Percentiles rank a stretch among this genome's conserved stretches.
Evolutionary conservation across 1,140 invertebrate species (phyloP).

Genomic region (Drosophila neocordata): DNA sequence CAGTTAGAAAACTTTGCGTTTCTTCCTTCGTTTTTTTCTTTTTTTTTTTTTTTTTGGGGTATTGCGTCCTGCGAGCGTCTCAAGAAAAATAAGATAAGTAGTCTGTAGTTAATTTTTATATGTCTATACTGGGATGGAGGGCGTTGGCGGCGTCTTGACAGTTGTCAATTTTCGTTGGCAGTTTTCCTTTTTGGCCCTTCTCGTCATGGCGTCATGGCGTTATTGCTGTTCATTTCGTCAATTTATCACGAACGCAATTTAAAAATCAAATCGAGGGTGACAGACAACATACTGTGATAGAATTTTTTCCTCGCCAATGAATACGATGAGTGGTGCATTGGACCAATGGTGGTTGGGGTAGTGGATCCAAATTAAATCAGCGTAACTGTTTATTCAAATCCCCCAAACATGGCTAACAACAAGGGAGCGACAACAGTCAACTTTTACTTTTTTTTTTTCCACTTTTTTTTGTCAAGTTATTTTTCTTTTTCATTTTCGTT

Average conservation of each 20-base stretch:
- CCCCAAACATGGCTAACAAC: constrained; percentile 69
- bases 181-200: constrained; percentile 31
- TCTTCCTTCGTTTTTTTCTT: constrained; percentile 13
- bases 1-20: constrained; percentile 42
- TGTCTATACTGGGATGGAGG: constrained; percentile 63
- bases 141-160: constrained; percentile 52
- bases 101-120: constrained; percentile 81
- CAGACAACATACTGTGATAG: constrained; percentile 80
- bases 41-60: constrained; percentile 22
- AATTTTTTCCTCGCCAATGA: constrained; percentile 58
- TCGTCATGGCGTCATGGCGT: constrained; percentile 40
- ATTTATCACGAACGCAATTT: constrained; percentile 82
- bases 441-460: constrained; percentile 68
- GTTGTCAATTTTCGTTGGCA: constrained; percentile 70
- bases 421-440: constrained; percentile 42
- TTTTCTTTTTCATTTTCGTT: constrained; percentile 47
- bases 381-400: constrained; percentile 83
- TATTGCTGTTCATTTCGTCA: constrained; percentile 82
- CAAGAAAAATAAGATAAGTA: constrained; percentile 72
- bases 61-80: constrained; percentile 38
- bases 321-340: constrained; percentile 14
- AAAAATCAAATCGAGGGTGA: constrained; percentile 82
- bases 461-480: constrained; percentile 69
- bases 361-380: constrained; percentile 78
- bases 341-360: not conserved